Percentiles rank a stretch among this genome's conserved stretches.
These are phyloP conservation scores for Thyatira batis DNA, from an alignment of 2,888 invertebrate genomes.

Conservation along the genomic window DNA sequence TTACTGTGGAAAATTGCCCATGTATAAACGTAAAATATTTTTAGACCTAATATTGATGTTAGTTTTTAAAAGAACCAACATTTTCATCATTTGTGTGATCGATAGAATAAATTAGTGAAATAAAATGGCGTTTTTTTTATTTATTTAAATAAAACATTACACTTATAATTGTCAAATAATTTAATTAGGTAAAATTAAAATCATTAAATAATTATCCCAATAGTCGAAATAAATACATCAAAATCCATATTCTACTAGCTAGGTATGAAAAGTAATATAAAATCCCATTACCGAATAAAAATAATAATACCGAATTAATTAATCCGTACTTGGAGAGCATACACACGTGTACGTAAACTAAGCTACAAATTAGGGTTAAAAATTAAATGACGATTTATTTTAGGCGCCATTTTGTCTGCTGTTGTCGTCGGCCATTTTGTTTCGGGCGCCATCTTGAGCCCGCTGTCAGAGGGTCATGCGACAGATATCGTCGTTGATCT, in stretches of 20 bases:
- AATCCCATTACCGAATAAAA: slow-evolving; percentile 17
- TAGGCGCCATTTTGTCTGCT: slow-evolving; percentile 11
- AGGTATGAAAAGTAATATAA: slow-evolving; percentile 10
- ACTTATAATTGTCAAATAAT: slow-evolving; percentile 15
- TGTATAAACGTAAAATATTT: slow-evolving; percentile 30
- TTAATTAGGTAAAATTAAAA: slow-evolving; percentile 17
- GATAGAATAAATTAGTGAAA: slow-evolving; percentile 53
- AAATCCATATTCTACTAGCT: slow-evolving; percentile 16
- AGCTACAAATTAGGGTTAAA: slow-evolving; percentile 36
- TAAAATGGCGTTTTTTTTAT: slow-evolving; percentile 17
- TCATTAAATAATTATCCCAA: slow-evolving; percentile 15
- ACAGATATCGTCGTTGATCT: slow-evolving; percentile 91
- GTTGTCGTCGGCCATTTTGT: slow-evolving; percentile 46
- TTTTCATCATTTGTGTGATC: slow-evolving; percentile 54
- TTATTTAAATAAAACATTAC: slow-evolving; percentile 1
- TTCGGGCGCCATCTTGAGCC: slow-evolving; percentile 40
- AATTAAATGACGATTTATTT: slow-evolving; percentile 16
- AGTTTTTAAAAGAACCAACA: slow-evolving; percentile 50
- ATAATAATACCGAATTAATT: background rate
- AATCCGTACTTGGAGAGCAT: background rate
- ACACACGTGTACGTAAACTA: slow-evolving; percentile 18
- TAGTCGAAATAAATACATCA: slow-evolving; percentile 23
- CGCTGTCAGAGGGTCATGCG: slow-evolving; percentile 84
- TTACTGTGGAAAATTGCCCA: background rate
- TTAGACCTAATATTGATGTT: slow-evolving; percentile 54